Evolutionary conservation across 2,888 invertebrate genomes (phyloP).

Genomic region (Eustalomyia histrio): DNA sequence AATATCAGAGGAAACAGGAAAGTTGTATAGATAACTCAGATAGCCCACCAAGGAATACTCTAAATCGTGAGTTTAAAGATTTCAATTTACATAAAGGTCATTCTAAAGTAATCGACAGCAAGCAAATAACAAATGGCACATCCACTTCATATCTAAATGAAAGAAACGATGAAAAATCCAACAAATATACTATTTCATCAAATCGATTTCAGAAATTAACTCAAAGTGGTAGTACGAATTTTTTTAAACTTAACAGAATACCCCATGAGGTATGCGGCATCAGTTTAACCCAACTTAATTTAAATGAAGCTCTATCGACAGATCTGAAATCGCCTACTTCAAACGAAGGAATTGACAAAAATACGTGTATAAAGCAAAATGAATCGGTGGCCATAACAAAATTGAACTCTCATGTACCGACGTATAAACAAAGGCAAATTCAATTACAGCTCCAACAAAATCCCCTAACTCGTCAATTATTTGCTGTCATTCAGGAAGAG

Average conservation of each 20-base stretch:
- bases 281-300: constrained; percentile 72
- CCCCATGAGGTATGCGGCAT: constrained; percentile 69
- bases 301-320: constrained; percentile 66
- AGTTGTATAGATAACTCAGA: constrained; percentile 63
- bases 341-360: not conserved
- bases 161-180: constrained; percentile 23
- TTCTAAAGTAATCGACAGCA: not conserved
- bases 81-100: too few relatives aligned
- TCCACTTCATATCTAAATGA: not conserved
- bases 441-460: constrained; percentile 56
- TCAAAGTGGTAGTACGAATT: not conserved
- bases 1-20: constrained; percentile 67
- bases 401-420: not conserved
- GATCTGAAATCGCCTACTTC: not conserved
- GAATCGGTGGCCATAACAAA: constrained; percentile 8
- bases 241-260: constrained; percentile 46
- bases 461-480: constrained; percentile 50
- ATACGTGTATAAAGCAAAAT: not conserved
- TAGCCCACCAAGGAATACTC: constrained; percentile 40
- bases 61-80: not conserved
- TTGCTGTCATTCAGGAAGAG: constrained; percentile 43
- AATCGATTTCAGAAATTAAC: not conserved
- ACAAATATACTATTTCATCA: not conserved
- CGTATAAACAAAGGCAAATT: constrained; percentile 29
- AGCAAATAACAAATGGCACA: not conserved